phyloP scores from a whole-genome alignment of 2,797 vertebrate species.

The Oryzias sinensis region DNA sequence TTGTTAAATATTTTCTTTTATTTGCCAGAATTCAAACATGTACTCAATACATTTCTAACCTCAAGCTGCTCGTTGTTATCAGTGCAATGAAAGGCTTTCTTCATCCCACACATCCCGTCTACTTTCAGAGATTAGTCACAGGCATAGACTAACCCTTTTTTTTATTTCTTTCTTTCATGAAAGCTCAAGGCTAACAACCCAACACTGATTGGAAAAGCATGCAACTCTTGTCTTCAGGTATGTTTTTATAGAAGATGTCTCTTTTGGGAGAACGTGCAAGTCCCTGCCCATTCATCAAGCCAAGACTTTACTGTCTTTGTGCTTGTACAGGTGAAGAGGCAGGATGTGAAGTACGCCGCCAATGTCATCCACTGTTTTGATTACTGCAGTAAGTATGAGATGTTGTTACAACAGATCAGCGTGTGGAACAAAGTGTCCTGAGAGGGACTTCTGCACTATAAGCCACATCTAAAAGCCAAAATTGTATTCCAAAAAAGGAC shows the following conservation, averaged over 20 bases:
- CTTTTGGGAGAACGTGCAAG: no score
- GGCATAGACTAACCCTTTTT: neutral
- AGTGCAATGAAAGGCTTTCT: neutral
- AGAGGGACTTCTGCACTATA: no score
- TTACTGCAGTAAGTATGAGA: constrained; percentile 61
- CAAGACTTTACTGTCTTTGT: constrained; percentile 3
- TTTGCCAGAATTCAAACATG: neutral
- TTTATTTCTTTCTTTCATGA: constrained; percentile 38
- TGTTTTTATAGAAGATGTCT: constrained; percentile 1
- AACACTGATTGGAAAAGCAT: constrained; percentile 39
- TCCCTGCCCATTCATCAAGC: neutral
- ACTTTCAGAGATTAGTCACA: neutral
- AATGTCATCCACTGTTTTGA: constrained; percentile 56
- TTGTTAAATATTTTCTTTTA: neutral
- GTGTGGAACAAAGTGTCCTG: neutral
- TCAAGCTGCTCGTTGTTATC: neutral
- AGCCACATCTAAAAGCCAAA: no score
- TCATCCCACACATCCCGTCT: neutral
- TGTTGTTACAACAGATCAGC: neutral
- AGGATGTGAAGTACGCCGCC: constrained; percentile 59
- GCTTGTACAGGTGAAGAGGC: constrained; percentile 64
- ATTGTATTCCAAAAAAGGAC: no score
- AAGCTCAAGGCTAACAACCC: constrained; percentile 36
- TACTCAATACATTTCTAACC: neutral
- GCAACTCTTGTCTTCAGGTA: constrained; percentile 70